Evolutionary conservation across 2,888 invertebrate genomes (phyloP).

Genomic region (Agelastica alni): DNA sequence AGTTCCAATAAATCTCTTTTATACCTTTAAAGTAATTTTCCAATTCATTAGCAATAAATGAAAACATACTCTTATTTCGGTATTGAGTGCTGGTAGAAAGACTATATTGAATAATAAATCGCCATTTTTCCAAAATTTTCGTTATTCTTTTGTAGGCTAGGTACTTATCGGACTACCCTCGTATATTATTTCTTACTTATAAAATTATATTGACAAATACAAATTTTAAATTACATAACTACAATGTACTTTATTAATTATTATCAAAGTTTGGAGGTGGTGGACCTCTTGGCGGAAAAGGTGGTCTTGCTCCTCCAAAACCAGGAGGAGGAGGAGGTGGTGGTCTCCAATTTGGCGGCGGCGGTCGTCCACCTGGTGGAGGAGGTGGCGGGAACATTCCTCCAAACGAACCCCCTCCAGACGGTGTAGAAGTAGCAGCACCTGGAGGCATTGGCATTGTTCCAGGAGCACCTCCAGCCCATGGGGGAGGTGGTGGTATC

Average conservation of each 20-base stretch:
- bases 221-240: too few species aligned
- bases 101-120: too few species aligned
- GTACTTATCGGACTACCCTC: too few species aligned
- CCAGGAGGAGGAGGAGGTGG: constrained; percentile 71
- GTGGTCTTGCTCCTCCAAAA: constrained; percentile 58
- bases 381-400: constrained; percentile 55
- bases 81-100: constrained; percentile 6
- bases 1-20: constrained; percentile 2
- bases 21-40: neutral
- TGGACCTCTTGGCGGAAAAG: constrained; percentile 71
- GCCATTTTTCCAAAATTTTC: too few species aligned
- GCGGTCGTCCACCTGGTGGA: constrained; percentile 60
- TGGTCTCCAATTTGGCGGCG: constrained; percentile 70
- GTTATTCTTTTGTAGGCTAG: too few species aligned
- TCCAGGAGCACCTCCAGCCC: constrained; percentile 42
- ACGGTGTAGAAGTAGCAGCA: constrained; percentile 52
- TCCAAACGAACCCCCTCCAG: constrained; percentile 40
- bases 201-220: too few species aligned
- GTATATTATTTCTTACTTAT: too few species aligned
- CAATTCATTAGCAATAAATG: neutral
- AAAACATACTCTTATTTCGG: constrained; percentile 3
- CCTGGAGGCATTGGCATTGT: constrained; percentile 46
- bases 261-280: constrained; percentile 62
- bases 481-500: constrained; percentile 52
- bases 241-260: too few species aligned